These are phyloP conservation scores for Leucoma salicis DNA, from an alignment of 2,888 invertebrate genomes.

Conservation along the genomic window DNA sequence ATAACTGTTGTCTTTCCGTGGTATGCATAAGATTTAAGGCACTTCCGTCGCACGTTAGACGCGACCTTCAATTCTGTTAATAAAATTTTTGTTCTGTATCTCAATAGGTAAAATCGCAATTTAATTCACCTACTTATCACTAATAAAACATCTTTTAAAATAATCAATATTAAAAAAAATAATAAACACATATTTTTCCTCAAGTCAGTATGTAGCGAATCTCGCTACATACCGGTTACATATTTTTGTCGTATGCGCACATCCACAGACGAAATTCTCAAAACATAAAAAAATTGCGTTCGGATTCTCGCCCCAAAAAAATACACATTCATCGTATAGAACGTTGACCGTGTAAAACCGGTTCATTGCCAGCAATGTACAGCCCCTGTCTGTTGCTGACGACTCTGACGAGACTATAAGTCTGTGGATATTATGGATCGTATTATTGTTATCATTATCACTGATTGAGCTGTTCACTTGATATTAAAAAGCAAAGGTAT, in stretches of 20 bases:
- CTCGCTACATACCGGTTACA: neutral
- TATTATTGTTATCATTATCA: constrained; percentile 63
- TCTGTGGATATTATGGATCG: too few relatives aligned
- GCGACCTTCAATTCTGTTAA: too few relatives aligned
- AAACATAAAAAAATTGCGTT: constrained; percentile 17
- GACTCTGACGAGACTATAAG: constrained; percentile 23
- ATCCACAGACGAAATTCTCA: constrained; percentile 8
- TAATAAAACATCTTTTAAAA: neutral
- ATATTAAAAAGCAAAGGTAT: constrained; percentile 54
- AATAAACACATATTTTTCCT: neutral
- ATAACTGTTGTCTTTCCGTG: too few relatives aligned
- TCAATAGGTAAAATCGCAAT: too few relatives aligned
- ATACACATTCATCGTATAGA: constrained; percentile 32
- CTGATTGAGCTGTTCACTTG: constrained; percentile 66
- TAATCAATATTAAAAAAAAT: neutral
- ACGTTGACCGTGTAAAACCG: constrained; percentile 51
- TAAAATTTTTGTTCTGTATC: too few relatives aligned
- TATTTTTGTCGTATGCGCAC: neutral
- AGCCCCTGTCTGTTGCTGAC: constrained; percentile 25
- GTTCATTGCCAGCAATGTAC: constrained; percentile 34
- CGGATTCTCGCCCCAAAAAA: constrained; percentile 19
- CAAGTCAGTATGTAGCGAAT: neutral
- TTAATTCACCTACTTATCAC: too few relatives aligned
- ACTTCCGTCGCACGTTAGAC: too few relatives aligned
- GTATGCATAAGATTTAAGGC: too few relatives aligned